Conservation (phyloP, 2,888 invertebrate species). For the Netelia fuscicornis region DNA sequence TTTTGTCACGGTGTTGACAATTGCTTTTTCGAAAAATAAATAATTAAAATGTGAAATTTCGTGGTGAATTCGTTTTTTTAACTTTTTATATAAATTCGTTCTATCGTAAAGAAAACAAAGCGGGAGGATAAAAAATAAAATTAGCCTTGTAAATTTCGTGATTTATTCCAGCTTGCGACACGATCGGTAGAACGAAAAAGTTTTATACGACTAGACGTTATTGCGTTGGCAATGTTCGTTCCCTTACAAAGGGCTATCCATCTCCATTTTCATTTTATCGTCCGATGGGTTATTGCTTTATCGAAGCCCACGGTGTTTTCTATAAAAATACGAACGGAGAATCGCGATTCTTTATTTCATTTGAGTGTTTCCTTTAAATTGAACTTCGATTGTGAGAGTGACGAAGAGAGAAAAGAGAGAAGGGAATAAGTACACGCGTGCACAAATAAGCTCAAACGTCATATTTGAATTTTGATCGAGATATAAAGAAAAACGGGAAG, state of each 20-base stretch:
- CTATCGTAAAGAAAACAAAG: background rate
- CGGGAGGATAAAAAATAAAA: background rate
- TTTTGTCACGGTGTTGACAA: background rate
- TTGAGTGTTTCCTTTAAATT: slow-evolving; percentile 24
- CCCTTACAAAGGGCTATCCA: slow-evolving; percentile 29
- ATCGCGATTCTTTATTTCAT: slow-evolving; percentile 13
- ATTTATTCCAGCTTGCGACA: background rate
- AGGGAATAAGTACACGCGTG: background rate
- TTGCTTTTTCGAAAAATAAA: background rate
- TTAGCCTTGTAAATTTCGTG: slow-evolving; percentile 30
- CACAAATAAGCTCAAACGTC: background rate
- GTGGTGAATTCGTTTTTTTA: background rate
- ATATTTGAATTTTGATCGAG: background rate
- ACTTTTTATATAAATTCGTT: background rate
- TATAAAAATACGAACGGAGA: background rate
- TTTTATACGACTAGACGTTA: slow-evolving; percentile 26
- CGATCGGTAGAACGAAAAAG: background rate
- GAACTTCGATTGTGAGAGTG: background rate
- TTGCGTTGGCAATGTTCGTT: slow-evolving; percentile 19
- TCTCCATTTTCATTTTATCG: slow-evolving; percentile 5
- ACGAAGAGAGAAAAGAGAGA: no score
- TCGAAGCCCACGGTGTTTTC: background rate
- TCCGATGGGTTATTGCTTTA: slow-evolving; percentile 19
- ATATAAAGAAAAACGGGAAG: slow-evolving; percentile 8
- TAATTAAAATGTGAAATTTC: background rate